Base-by-base conservation (phyloP, 2,113 vertebrate genomes). In the Boulengeromyrus knoepffleri region DNA sequence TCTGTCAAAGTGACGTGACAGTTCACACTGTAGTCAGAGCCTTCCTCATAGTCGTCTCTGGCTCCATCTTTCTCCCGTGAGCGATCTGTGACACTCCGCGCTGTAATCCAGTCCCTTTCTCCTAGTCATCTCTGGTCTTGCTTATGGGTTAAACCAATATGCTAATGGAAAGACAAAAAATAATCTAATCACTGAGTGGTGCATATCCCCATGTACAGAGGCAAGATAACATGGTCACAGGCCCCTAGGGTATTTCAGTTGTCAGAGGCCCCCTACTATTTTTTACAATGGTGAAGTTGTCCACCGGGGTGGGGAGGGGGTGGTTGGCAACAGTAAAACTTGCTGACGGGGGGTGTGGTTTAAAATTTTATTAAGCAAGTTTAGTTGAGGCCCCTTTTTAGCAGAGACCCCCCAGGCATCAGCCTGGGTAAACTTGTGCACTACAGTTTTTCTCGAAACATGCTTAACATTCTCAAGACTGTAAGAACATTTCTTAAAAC, bases 31-130 rank as follows among this genome's bases (percentile, higher is more conserved):
- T 87, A 80, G 88, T 27, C 85, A 53, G 74, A 88, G 80, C 85
- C 90, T 83, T 87, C 80, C 66, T 62, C 52, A 27, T 42, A 46
- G 31, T 8, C 70, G 0, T 39, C 36, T 42, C 74, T 42, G 74
- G 46, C 88, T 87, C 77, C 88, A 74, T 45, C 46, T 84, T 42
- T 85, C 53, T 66, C 15, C 50, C 46, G 8, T 19, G 9, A 83
- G 86, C 42, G 17, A 87, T 77, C 31, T 42, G 47, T 87, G 58
- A 87, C 47, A 87, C 88, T 50, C 36, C 24, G 8, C 45, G 7
- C 66, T n/a, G 36, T 87, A 49, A 70, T 39, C 89, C 52, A 50
- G 53, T 83, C 87, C 85, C 70, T 83, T 87, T 83, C 66, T 62
- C 45, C 27, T 27, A 83, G 15, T 21, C 49, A 66, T 85, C 50